Base-by-base conservation (phyloP, 2,113 vertebrate genomes). In the Vulpes vulpes region DNA sequence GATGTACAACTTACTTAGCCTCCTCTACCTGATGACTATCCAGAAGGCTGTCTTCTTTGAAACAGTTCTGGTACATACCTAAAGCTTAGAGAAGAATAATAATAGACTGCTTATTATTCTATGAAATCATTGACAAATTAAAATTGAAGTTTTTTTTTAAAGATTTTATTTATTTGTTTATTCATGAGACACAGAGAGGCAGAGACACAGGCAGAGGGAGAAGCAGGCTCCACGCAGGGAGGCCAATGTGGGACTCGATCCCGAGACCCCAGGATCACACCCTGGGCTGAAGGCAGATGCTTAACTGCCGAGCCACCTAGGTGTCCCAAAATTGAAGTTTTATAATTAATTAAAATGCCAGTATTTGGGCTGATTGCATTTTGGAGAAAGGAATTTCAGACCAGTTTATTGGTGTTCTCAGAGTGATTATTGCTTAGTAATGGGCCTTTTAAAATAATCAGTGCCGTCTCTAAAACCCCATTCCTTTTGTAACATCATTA, bases 371-470 rank as follows among this genome's bases (percentile, higher is more conserved):
- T 96, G 51, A 78, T 73, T 93, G 23, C 51, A 60, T 81, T 91
- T 32, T 65, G 55, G 51, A 86, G 62, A 89, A 96, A 83, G 8
- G 74, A 85, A 78, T 69, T 93, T 60, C 38, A 90, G 38, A 60
- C 8, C 60, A 94, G 20, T 43, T 92, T 94, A 83, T 67, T 91
- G 62, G 85, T 51, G 8, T 95, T 93, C 71, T 84, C 51, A n/a
- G 62, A 59, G 32, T 79, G 89, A 95, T 81, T 93, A 94, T 93
- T 91, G 51, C n/a, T 91, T 79, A 38, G 74, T 83, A 76, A 94
- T 74, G 35, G 32, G 8, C 10, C 12, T 92, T 86, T 96, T 35
- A 94, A 97, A 86, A n/a, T 88, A 94, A 80, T 96, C 92, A 43
- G 16, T 93, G 35, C 7, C 30, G 8, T 89, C 12, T 87, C 22